Base-by-base conservation (phyloP, 2,888 invertebrate genomes). In the Athalia cordata region DNA sequence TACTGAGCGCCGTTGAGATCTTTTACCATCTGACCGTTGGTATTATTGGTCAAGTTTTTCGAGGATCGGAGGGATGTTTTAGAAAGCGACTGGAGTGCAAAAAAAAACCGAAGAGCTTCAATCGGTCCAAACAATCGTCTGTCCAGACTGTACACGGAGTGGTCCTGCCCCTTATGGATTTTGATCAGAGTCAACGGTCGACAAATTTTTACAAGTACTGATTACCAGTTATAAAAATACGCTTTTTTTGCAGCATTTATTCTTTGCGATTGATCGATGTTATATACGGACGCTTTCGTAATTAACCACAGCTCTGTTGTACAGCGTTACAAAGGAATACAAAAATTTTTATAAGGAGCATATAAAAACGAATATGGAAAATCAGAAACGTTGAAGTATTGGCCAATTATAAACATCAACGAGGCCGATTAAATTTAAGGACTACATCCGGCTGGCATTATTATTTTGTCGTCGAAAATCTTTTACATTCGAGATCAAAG, bases 1-100 rank as follows among this genome's bases (percentile, higher is more conserved):
- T 92, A 79, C 85, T 91, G 65, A 92, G 91, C 81, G 88, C 85
- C 15, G 87, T 89, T 7, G 92, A 92, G 81, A 78, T 92, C 11
- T n/a, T 91, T 13, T 92, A 92, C 81, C 90, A 61, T 61, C 9
- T 74, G 9, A n/a, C 8, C 29, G 49, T 49, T 6, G 74, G 74
- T 49, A 11, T 49, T 8, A 59, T 74, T 29, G 29, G 61, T n/a
- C 49, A 61, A 11, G 52, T 2, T 49, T 61, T 49, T 49, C 74
- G 13, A 8, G 4, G 61, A 43, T 15, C 74, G 5, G 45, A 61
- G 45, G 29, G 29, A 29, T 29, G 29, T 29, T 29, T 29, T 29
- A 29, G 29, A 29, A 29, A 29, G 29, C 29, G 2, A 29, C 29
- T 29, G 29, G 29, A 29, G 29, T 29, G 29, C 29, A 29, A 29